Evolutionary conservation across 2,888 invertebrate genomes (phyloP).

Genomic region (Mantis religiosa): DNA sequence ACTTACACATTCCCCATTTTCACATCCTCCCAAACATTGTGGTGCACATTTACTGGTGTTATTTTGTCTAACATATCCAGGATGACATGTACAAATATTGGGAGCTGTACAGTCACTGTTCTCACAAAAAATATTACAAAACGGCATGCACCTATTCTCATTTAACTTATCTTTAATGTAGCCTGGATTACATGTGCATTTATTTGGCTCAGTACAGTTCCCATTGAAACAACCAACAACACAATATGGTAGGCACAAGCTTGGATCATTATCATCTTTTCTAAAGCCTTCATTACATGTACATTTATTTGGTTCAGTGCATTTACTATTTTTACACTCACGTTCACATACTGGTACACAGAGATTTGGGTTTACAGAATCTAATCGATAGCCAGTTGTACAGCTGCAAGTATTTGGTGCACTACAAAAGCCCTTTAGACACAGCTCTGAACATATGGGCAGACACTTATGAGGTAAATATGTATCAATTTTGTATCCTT

Average conservation of each 20-base stretch:
- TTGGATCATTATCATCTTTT: background rate
- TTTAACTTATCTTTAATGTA: slow-evolving; percentile 25
- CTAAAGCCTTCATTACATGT: background rate
- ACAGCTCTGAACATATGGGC: background rate
- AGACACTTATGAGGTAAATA: too few relatives aligned
- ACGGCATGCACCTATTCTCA: slow-evolving; percentile 28
- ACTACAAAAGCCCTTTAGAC: slow-evolving; percentile 6
- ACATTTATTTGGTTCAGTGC: background rate
- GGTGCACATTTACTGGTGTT: background rate
- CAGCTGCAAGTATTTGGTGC: slow-evolving; percentile 30
- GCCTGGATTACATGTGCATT: slow-evolving; percentile 38
- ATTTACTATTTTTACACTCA: slow-evolving; percentile 9
- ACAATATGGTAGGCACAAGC: slow-evolving; percentile 57
- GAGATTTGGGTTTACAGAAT: background rate
- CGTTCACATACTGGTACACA: slow-evolving; percentile 21
- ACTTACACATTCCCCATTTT: background rate
- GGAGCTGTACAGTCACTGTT: slow-evolving; percentile 40
- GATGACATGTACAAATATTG: slow-evolving; percentile 38
- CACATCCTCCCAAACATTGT: background rate
- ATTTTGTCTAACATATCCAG: slow-evolving; percentile 37
- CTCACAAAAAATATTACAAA: slow-evolving; percentile 35
- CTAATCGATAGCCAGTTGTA: slow-evolving; percentile 28
- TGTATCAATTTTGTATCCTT: too few relatives aligned
- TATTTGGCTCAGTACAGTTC: slow-evolving; percentile 38
- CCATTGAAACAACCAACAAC: slow-evolving; percentile 49